Evolutionary conservation across 2,888 invertebrate species (phyloP).

Genomic region (Bugula neritina): DNA sequence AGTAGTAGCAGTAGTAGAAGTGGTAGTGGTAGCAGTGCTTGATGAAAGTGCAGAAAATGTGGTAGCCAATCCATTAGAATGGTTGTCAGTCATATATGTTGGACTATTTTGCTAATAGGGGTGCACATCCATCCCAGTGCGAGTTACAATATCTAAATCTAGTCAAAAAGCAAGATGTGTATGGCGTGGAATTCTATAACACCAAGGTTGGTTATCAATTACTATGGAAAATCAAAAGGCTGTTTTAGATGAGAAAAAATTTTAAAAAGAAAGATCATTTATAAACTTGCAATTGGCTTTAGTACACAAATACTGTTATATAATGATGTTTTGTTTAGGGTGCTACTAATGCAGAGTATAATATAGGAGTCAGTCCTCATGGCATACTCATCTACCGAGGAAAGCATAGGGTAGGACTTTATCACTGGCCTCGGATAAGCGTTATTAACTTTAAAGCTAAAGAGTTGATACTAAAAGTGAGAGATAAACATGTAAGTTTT

Average conservation of each 20-base stretch:
- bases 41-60: no score
- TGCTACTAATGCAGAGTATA: slow-evolving; percentile 6
- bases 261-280: no score
- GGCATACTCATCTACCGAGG: slow-evolving; percentile 15
- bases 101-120: no score
- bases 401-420: not conserved
- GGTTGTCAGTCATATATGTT: no score
- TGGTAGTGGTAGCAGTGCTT: no score
- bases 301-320: no score
- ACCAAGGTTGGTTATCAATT: slow-evolving; percentile 2
- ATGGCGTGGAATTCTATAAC: slow-evolving; percentile 18
- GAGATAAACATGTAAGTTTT: slow-evolving; percentile 17
- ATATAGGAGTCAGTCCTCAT: slow-evolving; percentile 10
- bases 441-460: slow-evolving; percentile 16
- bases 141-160: slow-evolving; percentile 1
- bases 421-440: slow-evolving; percentile 19
- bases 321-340: no score
- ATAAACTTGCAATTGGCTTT: no score
- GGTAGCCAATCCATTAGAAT: no score
- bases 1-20: no score
- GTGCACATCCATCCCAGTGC: slow-evolving; percentile 3
- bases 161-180: slow-evolving; percentile 8
- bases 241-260: no score
- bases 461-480: slow-evolving; percentile 6
- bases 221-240: no score